These are phyloP conservation scores for Athene noctua DNA, from an alignment of 2,113 vertebrate species.

Conservation along the genomic window DNA sequence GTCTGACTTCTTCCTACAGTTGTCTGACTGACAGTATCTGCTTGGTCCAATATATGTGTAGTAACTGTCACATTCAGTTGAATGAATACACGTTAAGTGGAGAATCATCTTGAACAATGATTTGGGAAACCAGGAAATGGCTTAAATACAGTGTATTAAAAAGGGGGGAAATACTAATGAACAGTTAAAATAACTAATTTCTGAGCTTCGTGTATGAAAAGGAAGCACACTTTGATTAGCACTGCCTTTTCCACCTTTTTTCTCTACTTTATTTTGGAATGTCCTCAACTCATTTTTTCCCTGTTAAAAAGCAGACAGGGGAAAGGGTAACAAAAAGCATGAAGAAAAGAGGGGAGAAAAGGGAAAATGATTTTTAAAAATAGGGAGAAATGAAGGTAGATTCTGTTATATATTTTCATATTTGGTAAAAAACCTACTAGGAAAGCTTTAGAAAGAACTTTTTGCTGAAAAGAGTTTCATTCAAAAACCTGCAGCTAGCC, in stretches of 20 bases:
- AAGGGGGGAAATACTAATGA: not conserved
- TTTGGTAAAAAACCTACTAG: not conserved
- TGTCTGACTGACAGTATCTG: not conserved
- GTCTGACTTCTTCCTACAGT: not conserved
- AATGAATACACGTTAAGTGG: not conserved
- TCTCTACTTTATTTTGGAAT: not conserved
- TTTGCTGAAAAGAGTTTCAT: not conserved
- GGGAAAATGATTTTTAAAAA: not conserved
- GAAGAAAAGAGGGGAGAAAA: not conserved
- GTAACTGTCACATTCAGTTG: not conserved
- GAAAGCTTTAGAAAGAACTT: not conserved
- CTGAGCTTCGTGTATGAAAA: not conserved
- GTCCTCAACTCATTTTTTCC: not conserved
- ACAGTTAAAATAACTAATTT: not conserved
- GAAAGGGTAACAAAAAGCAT: not conserved
- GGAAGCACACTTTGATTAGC: not conserved
- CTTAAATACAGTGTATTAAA: not conserved
- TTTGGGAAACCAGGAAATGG: not conserved
- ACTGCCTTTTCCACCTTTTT: not conserved
- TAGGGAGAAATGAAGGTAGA: not conserved
- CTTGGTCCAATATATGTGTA: not conserved
- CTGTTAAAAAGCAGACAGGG: not conserved
- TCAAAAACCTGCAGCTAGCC: not conserved
- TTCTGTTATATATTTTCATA: not conserved
- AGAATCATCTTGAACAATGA: not conserved